Percentiles rank a stretch among this genome's conserved stretches.
These are phyloP conservation scores for Parascotia fuliginaria DNA, from an alignment of 2,888 invertebrate species.

Conservation along the genomic window DNA sequence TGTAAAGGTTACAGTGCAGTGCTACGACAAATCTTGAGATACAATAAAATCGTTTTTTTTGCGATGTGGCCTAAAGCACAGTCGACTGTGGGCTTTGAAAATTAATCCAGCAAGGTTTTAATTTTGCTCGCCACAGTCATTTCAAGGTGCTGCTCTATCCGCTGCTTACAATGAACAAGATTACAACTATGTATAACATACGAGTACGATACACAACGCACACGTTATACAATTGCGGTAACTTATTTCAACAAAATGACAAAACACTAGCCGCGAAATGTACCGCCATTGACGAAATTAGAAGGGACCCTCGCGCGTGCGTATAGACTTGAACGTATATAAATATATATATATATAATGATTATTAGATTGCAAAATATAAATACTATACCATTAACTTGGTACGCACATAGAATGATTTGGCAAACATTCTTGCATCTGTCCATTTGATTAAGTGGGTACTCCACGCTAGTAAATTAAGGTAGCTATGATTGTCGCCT, in stretches of 20 bases:
- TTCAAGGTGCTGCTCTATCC: slow-evolving; percentile 2
- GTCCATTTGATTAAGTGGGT: slow-evolving; percentile 1
- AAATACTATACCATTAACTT: slow-evolving; percentile 11
- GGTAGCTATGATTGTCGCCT: too few species aligned
- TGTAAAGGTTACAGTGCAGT: too few species aligned
- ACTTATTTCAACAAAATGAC: slow-evolving; percentile 45
- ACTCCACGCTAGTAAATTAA: neutral
- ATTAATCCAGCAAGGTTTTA: too few species aligned
- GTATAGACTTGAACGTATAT: slow-evolving; percentile 21
- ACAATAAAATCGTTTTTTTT: too few species aligned
- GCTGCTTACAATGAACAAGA: neutral
- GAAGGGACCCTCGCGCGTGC: slow-evolving; percentile 32
- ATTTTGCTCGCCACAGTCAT: too few species aligned
- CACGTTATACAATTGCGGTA: slow-evolving; percentile 36
- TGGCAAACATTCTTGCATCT: slow-evolving; percentile 11
- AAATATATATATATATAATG: too few species aligned
- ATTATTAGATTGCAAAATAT: slow-evolving; percentile 37
- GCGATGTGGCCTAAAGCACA: too few species aligned
- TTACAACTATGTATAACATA: neutral
- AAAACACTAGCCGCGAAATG: slow-evolving; percentile 38
- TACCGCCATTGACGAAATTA: slow-evolving; percentile 45
- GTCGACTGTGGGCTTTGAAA: too few species aligned
- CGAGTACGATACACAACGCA: neutral
- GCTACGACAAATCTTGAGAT: too few species aligned
- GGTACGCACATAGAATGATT: slow-evolving; percentile 18